These are phyloP conservation scores for Proteles cristata DNA, from an alignment of 2,113 vertebrate genomes.

Conservation along the genomic window DNA sequence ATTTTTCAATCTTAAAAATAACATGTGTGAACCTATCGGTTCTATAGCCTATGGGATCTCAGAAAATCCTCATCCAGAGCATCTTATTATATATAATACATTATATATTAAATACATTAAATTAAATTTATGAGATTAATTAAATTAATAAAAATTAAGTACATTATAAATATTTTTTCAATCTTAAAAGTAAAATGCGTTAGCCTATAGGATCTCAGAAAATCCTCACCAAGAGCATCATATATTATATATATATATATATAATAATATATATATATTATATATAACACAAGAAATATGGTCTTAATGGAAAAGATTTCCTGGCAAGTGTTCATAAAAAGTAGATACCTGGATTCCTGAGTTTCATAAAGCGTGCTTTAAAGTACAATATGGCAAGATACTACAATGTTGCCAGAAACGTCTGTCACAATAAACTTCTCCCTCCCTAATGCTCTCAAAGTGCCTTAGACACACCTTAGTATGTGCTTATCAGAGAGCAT, in stretches of 20 bases:
- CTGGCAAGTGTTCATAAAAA: background rate
- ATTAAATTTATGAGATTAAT: too few species aligned
- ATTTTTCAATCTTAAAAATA: too few species aligned
- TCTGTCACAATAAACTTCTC: background rate
- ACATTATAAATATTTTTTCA: background rate
- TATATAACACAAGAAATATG: background rate
- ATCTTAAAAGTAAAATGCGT: background rate
- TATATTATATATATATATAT: background rate
- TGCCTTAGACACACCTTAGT: background rate
- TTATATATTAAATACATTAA: too few species aligned
- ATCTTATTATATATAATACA: too few species aligned
- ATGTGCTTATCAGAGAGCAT: background rate
- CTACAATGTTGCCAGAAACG: background rate
- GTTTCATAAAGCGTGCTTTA: background rate
- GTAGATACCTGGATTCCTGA: background rate
- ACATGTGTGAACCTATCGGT: too few species aligned
- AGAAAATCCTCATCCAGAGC: too few species aligned
- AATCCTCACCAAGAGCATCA: background rate
- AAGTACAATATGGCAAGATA: background rate
- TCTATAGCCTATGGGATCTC: too few species aligned
- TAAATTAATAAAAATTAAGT: too few species aligned
- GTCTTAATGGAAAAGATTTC: background rate
- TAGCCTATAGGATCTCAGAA: background rate
- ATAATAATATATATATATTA: too few species aligned
- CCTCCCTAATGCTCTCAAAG: background rate